Base-by-base conservation (phyloP, 2,113 vertebrate genomes). In the Ciconia stormi region DNA sequence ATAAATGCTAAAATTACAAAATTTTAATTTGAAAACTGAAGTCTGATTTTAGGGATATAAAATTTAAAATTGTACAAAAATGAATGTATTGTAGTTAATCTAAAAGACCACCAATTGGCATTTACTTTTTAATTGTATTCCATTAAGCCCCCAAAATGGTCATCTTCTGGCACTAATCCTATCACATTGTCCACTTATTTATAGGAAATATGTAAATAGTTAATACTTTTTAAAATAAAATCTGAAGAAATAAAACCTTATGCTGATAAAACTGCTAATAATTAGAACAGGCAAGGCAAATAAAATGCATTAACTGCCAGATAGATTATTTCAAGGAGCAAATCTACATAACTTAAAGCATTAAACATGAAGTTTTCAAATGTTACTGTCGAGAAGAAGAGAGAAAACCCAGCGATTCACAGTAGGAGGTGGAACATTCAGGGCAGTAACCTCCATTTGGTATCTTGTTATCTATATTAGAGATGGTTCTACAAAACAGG, bases 11-110 rank as follows among this genome's bases (percentile, higher is more conserved):
- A 96, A 93, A 86, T 90, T 83, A 77, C 59, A 29, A 44, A 42
- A 46, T 30, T 70, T 85, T 73, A n/a, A 69, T 23, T 93, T 74
- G 79, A 91, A 96, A 96, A 85, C 55, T 32, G 70, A 88, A 72
- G 70, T 46, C 8, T 66, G 38, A 78, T 90, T 50, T 93, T 34
- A 29, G 50, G 12, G 46, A 56, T 62, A 76, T 83, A 44, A 84
- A 94, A 88, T 71, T 84, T 63, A 36, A 70, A 49, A 42, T 30
- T 19, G 11, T 52, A 53, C 20, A n/a, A 93, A 93, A 91, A 55
- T 3, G 4, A 94, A 72, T 79, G 20, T 25, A 42, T 30, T 65
- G 63, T 86, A 93, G 89, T 89, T 82, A 88, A 38, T 88, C 70
- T 50, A 30, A 76, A 84, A 87, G 50, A 21, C 63, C 58, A 53